Base-by-base conservation (phyloP, 1,140 invertebrate genomes). In the Cardiocondyla obscurior region DNA sequence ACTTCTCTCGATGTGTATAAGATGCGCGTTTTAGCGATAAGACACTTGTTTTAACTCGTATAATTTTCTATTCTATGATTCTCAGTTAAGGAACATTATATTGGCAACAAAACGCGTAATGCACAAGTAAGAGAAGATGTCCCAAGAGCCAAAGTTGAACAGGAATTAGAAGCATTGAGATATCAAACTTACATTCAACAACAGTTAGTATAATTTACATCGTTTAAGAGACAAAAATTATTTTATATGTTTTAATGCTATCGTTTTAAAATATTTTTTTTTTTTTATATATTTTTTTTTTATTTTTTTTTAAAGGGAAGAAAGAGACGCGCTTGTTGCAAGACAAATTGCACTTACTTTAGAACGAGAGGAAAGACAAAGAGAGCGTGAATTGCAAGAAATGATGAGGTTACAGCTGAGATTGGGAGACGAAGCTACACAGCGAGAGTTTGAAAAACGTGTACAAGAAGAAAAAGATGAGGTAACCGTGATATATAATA, bases 101-200 rank as follows among this genome's bases (percentile, higher is more conserved):
- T 96, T 69, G 96, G 97, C 65, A 99, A 99, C 94, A 96, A 97
- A 86, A 96, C 95, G 74, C 95, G 98, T 49, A 98, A 98, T 94
- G 97, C 97, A 12, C 96, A 97, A 72, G 97, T 99, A 0, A 95
- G 98, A 25, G 96, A 98, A 92, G 98, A 99, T 93, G 96, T 98
- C 84, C 98, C 98, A 2, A 95, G 96, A 83, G 98, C 98, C 0
- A 94, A 96, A 74, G 95, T 96, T 84, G 97, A 98, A 84, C 98
- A 99, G 93, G 94, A 96, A 83, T 94, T 96, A 85, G 97, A 98
- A 91, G 88, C 91, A 6, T 67, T 94, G 25, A 95, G 95, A 89
- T 96, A 97, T 90, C 95, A 96, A 70, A 94, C 93, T 83, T 94
- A 96, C 86, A 88, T 96, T 16, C 94, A 95, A 70, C 94, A 96